Base-by-base conservation (phyloP, 1,140 invertebrate genomes). In the Macrocentrus cingulum region DNA sequence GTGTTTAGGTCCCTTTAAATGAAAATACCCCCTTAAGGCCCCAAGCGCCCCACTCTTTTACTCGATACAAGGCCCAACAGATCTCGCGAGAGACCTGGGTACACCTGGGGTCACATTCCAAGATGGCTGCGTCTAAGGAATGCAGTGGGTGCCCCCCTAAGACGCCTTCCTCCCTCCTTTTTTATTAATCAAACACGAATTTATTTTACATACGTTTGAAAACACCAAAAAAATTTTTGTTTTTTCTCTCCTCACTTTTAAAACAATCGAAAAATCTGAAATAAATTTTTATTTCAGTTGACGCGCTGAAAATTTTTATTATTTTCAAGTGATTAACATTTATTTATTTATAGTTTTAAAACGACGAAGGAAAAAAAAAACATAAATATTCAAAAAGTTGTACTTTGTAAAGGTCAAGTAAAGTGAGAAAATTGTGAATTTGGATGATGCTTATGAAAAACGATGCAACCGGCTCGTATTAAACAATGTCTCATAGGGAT, bases 401-500 rank as follows among this genome's bases (percentile, higher is more conserved):
- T n/a, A n/a, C n/a, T n/a, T 19, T 23, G 36, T 22, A 23, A 50
- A 57, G 32, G 32, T 19, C 61, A 64, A 65, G 63, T 57, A 54
- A 57, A 41, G 52, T 46, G 13, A 46, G 60, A 19, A 59, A 65
- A 37, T 18, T 51, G 50, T 22, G 19, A 20, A 54, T 16, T 23
- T 51, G 67, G 71, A 72, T 72, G 65, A 79, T 76, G 75, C 72
- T 68, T 67, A 67, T 62, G 63, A 66, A 67, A 63, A 68, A 75
- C 73, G 68, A 78, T 77, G 75, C 69, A 61, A 70, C 71, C 67
- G 67, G 66, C 68, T 67, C 69, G 67, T 66, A 59, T 67, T 76
- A 74, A 76, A 64, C 70, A 69, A 81, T 82, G 81, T 82, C 80
- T 74, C 80, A 82, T 67, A 74, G 81, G 70, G 81, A 82, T 77